These are phyloP conservation scores for Ctenosaura bakeri DNA, from an alignment of 2,797 vertebrate species.

Conservation along the genomic window DNA sequence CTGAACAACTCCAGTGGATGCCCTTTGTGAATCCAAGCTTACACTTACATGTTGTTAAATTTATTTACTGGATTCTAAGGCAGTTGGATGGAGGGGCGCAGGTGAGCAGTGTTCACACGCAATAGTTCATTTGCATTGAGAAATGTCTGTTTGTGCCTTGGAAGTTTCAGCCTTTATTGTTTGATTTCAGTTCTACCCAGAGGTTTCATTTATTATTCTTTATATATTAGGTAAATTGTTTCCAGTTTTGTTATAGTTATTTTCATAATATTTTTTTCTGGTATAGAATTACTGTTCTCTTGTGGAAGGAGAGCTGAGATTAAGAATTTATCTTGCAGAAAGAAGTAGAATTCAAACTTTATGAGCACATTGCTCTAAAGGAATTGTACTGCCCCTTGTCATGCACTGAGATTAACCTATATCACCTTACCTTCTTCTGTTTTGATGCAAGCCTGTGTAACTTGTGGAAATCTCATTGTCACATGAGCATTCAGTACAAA, in stretches of 20 bases:
- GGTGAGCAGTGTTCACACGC: slow-evolving; percentile 76
- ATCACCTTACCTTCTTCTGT: background rate
- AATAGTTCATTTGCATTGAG: background rate
- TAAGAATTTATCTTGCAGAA: background rate
- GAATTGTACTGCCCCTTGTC: background rate
- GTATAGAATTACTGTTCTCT: background rate
- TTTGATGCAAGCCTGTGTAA: slow-evolving; percentile 11
- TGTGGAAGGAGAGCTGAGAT: background rate
- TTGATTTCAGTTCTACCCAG: background rate
- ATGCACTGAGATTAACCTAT: background rate
- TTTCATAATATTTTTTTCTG: background rate
- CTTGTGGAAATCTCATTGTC: background rate
- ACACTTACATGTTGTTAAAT: slow-evolving; percentile 84
- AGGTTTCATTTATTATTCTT: background rate
- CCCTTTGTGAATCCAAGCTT: slow-evolving; percentile 79
- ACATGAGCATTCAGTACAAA: background rate
- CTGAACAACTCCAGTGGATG: slow-evolving; percentile 87
- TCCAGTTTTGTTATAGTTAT: background rate
- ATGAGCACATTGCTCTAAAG: background rate
- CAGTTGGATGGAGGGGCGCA: slow-evolving; percentile 83
- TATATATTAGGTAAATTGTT: background rate
- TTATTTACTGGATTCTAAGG: slow-evolving; percentile 86
- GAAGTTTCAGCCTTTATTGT: slow-evolving; percentile 5
- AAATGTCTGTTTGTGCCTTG: background rate
- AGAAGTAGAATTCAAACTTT: background rate